Conservation (phyloP, 2,797 vertebrate species). For the Nyctalus aviator region DNA sequence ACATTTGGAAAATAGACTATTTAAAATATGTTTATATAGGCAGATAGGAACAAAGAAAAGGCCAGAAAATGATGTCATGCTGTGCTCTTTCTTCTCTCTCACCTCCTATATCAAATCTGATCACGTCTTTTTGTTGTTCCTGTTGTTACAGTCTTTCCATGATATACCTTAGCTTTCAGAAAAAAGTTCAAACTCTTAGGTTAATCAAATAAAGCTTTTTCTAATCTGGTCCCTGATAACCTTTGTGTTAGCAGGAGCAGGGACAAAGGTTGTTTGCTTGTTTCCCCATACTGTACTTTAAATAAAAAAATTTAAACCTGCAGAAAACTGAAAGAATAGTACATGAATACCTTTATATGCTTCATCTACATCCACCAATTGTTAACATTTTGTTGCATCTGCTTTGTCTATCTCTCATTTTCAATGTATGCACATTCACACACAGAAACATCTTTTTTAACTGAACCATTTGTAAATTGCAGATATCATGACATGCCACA, state of each 20-base stretch:
- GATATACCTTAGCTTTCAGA: conserved; percentile 44
- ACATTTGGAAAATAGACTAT: conserved; percentile 12
- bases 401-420: neutral
- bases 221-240: neutral
- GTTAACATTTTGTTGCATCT: neutral
- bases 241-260: conserved; percentile 11
- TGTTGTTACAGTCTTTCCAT: conserved; percentile 28
- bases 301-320: conserved; percentile 37
- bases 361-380: neutral
- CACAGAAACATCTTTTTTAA: neutral
- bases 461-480: conserved; percentile 34
- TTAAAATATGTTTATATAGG: neutral
- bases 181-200: neutral
- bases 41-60: neutral
- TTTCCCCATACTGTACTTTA: conserved; percentile 30
- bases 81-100: neutral
- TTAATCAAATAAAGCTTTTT: conserved; percentile 48
- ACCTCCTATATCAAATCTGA: neutral
- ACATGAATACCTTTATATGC: neutral
- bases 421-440: neutral
- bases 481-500: neutral
- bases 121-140: neutral
- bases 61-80: neutral
- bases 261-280: conserved; percentile 34
- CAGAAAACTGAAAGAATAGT: neutral